Evolutionary conservation across 2,888 invertebrate genomes (phyloP).

Genomic region (Candidula unifasciata): DNA sequence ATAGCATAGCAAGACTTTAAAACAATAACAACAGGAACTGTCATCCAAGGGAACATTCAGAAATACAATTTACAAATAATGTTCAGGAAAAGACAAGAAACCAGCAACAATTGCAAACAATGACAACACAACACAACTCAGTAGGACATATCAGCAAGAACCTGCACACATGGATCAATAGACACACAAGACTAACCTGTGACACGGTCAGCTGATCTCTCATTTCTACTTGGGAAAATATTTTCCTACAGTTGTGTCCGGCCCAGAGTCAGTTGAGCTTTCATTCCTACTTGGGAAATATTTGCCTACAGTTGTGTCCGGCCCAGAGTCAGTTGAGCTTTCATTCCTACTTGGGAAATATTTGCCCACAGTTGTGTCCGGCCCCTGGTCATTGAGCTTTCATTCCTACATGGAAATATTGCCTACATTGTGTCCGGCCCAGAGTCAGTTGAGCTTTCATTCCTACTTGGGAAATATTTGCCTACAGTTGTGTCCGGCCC

Average conservation of each 20-base stretch:
- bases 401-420: too few species aligned
- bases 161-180: too few species aligned
- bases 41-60: not conserved
- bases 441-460: constrained; percentile 3
- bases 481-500: not conserved
- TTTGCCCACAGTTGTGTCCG: not conserved
- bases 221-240: not conserved
- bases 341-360: not conserved
- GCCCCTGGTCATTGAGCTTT: too few species aligned
- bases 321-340: not conserved
- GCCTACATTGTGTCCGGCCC: too few species aligned
- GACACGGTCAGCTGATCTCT: not conserved
- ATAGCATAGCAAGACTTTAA: too few species aligned
- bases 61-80: too few species aligned
- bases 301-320: too few species aligned
- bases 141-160: too few species aligned
- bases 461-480: not conserved
- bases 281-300: too few species aligned
- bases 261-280: too few species aligned
- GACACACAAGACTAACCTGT: not conserved
- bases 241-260: not conserved
- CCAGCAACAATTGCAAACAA: not conserved
- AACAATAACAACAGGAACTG: too few species aligned
- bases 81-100: not conserved
- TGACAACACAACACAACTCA: not conserved